These are phyloP conservation scores for Leiothrix lutea DNA, from an alignment of 2,113 vertebrate species.

Conservation along the genomic window DNA sequence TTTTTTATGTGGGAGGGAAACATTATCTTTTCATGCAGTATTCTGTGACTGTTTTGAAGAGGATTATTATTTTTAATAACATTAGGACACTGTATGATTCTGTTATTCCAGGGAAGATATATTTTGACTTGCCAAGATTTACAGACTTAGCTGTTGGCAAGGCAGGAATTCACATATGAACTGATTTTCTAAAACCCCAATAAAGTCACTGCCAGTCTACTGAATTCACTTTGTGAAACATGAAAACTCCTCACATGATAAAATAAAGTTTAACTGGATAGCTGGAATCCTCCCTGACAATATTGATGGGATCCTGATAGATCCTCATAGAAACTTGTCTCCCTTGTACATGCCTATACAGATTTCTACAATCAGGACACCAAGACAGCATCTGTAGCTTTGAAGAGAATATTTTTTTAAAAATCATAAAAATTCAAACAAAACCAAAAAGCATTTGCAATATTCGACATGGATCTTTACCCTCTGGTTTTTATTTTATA, in stretches of 20 bases:
- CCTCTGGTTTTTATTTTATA: background rate
- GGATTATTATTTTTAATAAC: background rate
- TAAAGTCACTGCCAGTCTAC: background rate
- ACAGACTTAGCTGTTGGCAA: background rate
- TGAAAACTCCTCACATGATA: background rate
- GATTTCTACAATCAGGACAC: background rate
- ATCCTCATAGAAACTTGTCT: background rate
- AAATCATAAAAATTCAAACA: background rate
- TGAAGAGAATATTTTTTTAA: background rate
- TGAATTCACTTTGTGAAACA: background rate
- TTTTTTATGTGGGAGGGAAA: background rate
- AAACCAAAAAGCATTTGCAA: background rate
- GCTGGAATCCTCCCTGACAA: background rate
- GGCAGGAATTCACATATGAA: fast-evolving
- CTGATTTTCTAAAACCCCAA: background rate
- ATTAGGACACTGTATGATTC: background rate
- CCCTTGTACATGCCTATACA: background rate
- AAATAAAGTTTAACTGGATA: background rate
- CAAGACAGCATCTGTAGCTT: background rate
- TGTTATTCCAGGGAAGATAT: background rate
- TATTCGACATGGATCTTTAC: background rate
- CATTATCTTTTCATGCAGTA: background rate
- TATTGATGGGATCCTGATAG: background rate
- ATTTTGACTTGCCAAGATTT: background rate
- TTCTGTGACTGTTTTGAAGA: background rate